Base-by-base conservation (phyloP, 1,140 invertebrate genomes). In the Oedothorax gibbosus region DNA sequence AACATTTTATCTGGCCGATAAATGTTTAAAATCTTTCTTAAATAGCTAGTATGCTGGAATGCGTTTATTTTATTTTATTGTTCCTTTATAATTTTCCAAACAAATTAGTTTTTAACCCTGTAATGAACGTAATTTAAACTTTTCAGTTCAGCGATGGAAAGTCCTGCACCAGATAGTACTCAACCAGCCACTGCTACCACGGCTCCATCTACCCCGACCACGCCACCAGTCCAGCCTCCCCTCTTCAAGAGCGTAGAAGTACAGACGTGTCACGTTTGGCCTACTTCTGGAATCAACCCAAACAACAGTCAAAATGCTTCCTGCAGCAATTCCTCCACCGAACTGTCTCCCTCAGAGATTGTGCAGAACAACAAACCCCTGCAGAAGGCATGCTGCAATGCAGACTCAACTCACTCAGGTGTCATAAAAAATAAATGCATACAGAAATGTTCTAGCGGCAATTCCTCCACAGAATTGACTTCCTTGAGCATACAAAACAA, bases 161-260 rank as follows among this genome's bases (percentile, higher is more conserved):
- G 50, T 21, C 62, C 77, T 54, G 7, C 69, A 21, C 5, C 69
- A 10, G 69, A 72, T 9, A 14, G 4, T 71, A 10, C 53, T 21
- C 11, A 49, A n/a, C 9, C 78, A 21, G 51, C 20, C n/a, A 18
- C 78, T 53, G 49, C 69, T 65, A 18, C 66, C 62, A 20, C n/a
- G 9, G 10, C 62, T 2, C 7, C 65, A 64, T n/a, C 81, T 49
- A 15, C n/a, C 1, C 20, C 72, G 11, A 57, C 54, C 56, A 56
- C 53, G 15, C 54, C 54, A 14, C n/a, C n/a, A 50, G n/a, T 50
- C 35, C 35, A 35, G 35, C 21, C 57, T 65, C 62, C 56, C 15
- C 14, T 60, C 54, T 20, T 76, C 7, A 85, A 85, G 18, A 68
- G 68, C n/a, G 83, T 57, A 11, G 83, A 85, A 21, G 83, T 85